Base-by-base conservation (phyloP, 2,888 invertebrate species). In the Tillus elongatus region DNA sequence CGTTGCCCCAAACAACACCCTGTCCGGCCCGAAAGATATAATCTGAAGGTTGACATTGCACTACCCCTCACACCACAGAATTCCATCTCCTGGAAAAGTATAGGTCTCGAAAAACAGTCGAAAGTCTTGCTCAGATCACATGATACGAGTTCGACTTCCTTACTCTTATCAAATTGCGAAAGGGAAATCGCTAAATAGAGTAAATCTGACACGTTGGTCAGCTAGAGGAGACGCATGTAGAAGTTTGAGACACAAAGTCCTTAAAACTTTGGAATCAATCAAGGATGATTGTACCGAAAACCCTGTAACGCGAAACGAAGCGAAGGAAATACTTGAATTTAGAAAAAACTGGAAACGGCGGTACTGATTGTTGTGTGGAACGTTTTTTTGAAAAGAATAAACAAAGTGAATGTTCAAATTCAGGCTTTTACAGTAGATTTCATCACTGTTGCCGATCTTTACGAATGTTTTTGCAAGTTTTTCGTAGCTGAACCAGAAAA, bases 171-270 rank as follows among this genome's bases (percentile, higher is more conserved):
- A 15, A 31, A 10, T n/a, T 8, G 14, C 13, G 12, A 31, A 15
- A 31, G n/a, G 13, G 31, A 47, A 49, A 48, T 44, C 4, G 36
- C n/a, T 51, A 10, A 53, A 52, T 39, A 52, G 46, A 47, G 49
- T 54, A 27, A 50, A 47, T 30, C 46, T 49, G 13, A 56, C 47
- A 37, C 52, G 52, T 49, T 57, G 52, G 52, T 51, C 52, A 45
- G 53, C 53, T 42, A 47, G 49, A 51, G 50, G 41, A 42, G 29
- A 9, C 12, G 29, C 29, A 10, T 45, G 46, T 39, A 42, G 29
- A 40, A 49, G 44, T 43, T 43, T 45, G 34, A 33, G 44, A 40
- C 27, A 31, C 33, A 40, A 45, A 47, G 37, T 43, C 11, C 35
- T 41, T 40, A 43, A 35, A 33, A 39, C 44, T 40, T 46, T 46